Evolutionary conservation across 2,888 invertebrate genomes (phyloP).

Genomic region (Carpatolechia fugitivella): DNA sequence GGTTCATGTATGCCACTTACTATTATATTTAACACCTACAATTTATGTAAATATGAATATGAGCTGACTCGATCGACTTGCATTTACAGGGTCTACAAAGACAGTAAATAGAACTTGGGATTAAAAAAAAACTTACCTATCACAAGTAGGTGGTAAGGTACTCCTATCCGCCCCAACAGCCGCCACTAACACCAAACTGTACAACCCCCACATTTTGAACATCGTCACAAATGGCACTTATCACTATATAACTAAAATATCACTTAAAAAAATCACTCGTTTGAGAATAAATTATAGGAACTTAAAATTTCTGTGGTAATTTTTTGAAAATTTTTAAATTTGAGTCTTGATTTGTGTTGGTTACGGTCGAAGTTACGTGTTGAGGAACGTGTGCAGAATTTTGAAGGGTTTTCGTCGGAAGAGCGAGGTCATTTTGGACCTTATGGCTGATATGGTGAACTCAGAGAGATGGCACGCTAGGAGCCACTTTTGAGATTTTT

Average conservation of each 20-base stretch:
- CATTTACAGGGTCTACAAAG: no score
- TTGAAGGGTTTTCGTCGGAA: slow-evolving; percentile 61
- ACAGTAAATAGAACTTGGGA: no score
- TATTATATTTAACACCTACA: no score
- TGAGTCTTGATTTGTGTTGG: slow-evolving; percentile 18
- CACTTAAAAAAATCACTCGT: slow-evolving; percentile 47
- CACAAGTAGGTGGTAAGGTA: slow-evolving; percentile 73
- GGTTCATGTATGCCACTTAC: no score
- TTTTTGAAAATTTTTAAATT: slow-evolving; percentile 2
- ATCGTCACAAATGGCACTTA: slow-evolving; percentile 32
- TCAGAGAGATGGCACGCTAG: slow-evolving; percentile 32
- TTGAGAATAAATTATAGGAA: slow-evolving; percentile 34
- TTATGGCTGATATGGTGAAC: slow-evolving; percentile 35
- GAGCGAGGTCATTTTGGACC: slow-evolving; percentile 59
- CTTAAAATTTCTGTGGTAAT: not conserved
- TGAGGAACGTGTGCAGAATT: slow-evolving; percentile 58
- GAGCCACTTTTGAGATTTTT: slow-evolving; percentile 31
- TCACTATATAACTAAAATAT: slow-evolving; percentile 39
- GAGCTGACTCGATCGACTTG: no score
- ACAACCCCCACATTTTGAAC: slow-evolving; percentile 50
- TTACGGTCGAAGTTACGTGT: slow-evolving; percentile 50
- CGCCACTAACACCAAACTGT: slow-evolving; percentile 44
- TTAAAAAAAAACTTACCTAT: slow-evolving; percentile 65
- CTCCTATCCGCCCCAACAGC: slow-evolving; percentile 59
- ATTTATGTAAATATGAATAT: no score